phyloP scores from a whole-genome alignment of 2,797 vertebrate species.

The Tokudaia muenninki region DNA sequence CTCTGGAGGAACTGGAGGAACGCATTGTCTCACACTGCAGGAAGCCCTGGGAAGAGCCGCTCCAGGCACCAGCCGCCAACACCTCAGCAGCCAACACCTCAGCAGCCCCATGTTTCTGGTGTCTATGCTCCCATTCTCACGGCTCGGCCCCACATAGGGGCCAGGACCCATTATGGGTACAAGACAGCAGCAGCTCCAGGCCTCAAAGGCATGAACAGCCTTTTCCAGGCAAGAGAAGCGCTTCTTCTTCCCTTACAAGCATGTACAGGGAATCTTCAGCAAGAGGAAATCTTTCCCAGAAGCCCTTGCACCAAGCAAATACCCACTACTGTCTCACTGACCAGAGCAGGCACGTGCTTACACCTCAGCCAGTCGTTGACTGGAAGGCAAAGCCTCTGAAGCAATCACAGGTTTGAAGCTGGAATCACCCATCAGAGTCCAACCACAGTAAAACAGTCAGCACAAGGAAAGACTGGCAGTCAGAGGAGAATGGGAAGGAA shows the following conservation, averaged over 20 bases:
- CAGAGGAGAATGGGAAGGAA: not conserved
- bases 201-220: not conserved
- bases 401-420: not conserved
- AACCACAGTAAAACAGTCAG: not conserved
- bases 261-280: fast-evolving
- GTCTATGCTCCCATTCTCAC: not conserved
- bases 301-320: not conserved
- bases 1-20: not conserved
- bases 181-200: not conserved
- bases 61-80: not conserved
- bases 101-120: not conserved
- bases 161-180: not conserved
- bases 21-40: not conserved
- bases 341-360: not conserved
- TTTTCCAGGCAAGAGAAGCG: not conserved
- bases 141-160: not conserved
- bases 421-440: not conserved
- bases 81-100: not conserved
- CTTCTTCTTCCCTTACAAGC: not conserved
- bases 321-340: not conserved
- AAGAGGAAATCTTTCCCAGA: not conserved
- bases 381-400: not conserved
- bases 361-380: conserved; percentile 4
- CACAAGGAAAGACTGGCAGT: fast-evolving
- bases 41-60: not conserved